These are phyloP conservation scores for Siniperca knerii DNA, from an alignment of 2,113 vertebrate genomes.

Conservation along the genomic window DNA sequence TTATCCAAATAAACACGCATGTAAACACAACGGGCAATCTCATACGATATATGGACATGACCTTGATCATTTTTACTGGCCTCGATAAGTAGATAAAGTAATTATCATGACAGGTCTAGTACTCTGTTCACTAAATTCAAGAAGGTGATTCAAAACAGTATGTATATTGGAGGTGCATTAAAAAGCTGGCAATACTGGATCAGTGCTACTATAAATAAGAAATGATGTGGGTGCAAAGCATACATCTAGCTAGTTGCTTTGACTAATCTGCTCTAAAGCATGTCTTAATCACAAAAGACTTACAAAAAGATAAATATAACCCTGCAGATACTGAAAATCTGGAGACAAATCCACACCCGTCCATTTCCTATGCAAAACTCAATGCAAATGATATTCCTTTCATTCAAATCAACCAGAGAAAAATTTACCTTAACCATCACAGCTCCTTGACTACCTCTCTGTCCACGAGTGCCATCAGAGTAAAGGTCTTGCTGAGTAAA, in stretches of 20 bases:
- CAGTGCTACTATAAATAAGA: neutral
- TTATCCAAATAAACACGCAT: no score
- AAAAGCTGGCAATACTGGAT: slow-evolving; percentile 7
- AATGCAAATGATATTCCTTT: slow-evolving; percentile 44
- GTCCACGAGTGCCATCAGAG: slow-evolving; percentile 14
- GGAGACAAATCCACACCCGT: neutral
- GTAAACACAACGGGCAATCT: no score
- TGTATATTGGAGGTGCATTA: neutral
- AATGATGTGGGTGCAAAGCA: neutral
- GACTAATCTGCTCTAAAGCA: slow-evolving; percentile 1
- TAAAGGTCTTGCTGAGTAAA: slow-evolving; percentile 43
- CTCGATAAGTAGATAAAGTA: no score
- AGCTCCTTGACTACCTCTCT: slow-evolving; percentile 25
- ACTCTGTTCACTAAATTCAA: neutral
- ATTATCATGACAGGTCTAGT: no score
- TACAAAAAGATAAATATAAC: slow-evolving; percentile 13
- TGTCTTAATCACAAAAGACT: slow-evolving; percentile 5
- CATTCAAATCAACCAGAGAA: slow-evolving; percentile 46
- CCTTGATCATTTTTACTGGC: no score
- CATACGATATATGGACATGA: no score
- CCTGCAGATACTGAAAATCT: slow-evolving; percentile 17
- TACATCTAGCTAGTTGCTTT: neutral
- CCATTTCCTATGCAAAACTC: slow-evolving; percentile 41
- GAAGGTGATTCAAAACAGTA: neutral
- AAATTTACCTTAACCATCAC: slow-evolving; percentile 15